Percentiles rank a stretch among this genome's conserved stretches.
Evolutionary conservation across 2,113 vertebrate species (phyloP).

Genomic region (Takifugu flavidus): DNA sequence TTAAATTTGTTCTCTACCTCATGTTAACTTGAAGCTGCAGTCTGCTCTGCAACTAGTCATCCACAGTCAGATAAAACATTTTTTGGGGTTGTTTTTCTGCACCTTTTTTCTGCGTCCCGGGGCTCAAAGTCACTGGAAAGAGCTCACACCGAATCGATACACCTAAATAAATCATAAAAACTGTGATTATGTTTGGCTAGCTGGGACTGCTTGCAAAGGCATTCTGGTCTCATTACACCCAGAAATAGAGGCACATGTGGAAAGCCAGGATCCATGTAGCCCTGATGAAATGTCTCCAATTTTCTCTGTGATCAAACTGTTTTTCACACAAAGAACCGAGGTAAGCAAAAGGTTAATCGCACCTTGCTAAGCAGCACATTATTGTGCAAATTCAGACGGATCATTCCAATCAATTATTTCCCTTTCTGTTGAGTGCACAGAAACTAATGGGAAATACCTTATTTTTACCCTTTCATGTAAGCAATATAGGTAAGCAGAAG

Average conservation of each 20-base stretch:
- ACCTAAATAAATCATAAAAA: conserved; percentile 8
- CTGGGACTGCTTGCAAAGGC: conserved; percentile 31
- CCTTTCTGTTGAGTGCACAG: too few relatives aligned
- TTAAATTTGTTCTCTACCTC: not conserved
- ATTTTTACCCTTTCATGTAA: too few relatives aligned
- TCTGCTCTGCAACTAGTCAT: conserved; percentile 3
- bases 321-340: too few relatives aligned
- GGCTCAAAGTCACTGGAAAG: conserved; percentile 8
- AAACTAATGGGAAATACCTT: too few relatives aligned
- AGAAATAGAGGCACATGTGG: conserved; percentile 24
- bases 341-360: too few relatives aligned
- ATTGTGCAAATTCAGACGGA: too few relatives aligned
- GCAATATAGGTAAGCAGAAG: too few relatives aligned
- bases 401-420: too few relatives aligned
- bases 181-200: not conserved
- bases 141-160: conserved; percentile 21
- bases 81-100: conserved; percentile 1
- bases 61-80: conserved; percentile 1
- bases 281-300: conserved; percentile 36
- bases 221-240: conserved; percentile 8
- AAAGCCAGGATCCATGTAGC: conserved; percentile 16
- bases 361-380: too few relatives aligned
- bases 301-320: not conserved
- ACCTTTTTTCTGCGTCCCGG: not conserved
- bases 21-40: too few relatives aligned